These are phyloP conservation scores for Mycteria americana DNA, from an alignment of 2,797 vertebrate genomes.

Conservation along the genomic window DNA sequence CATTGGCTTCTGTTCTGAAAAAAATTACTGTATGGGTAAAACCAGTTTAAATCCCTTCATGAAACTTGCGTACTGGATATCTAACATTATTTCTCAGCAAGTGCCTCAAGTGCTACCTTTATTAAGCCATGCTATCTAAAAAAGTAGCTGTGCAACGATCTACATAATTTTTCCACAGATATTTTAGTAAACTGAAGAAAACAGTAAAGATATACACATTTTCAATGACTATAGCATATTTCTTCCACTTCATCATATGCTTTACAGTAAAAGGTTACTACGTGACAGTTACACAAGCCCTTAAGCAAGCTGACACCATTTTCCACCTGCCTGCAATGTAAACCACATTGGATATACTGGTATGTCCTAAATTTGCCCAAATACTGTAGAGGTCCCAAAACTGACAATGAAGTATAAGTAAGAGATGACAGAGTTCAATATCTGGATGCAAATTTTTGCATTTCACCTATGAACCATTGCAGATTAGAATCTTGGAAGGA, in stretches of 20 bases:
- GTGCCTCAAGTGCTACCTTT: not conserved
- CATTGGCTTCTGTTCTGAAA: not conserved
- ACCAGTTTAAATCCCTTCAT: not conserved
- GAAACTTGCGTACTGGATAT: not conserved
- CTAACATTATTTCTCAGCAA: not conserved
- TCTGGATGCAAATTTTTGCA: not conserved
- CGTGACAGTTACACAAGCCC: not conserved
- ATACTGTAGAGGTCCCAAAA: not conserved
- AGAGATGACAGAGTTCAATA: not conserved
- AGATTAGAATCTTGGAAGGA: not conserved
- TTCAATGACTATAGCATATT: not conserved
- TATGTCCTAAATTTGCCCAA: not conserved
- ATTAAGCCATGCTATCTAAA: not conserved
- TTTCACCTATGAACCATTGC: not conserved
- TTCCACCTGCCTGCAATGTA: not conserved
- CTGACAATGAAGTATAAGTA: not conserved
- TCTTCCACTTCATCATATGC: not conserved
- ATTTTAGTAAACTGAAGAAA: not conserved
- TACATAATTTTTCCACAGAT: not conserved
- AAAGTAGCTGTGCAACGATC: not conserved
- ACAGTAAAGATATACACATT: not conserved
- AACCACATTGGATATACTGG: not conserved
- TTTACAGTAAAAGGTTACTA: not conserved
- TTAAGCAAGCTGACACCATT: not conserved
- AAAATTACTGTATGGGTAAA: not conserved